phyloP scores from a whole-genome alignment of 2,797 vertebrate species.

The Spondyliosoma cantharus region DNA sequence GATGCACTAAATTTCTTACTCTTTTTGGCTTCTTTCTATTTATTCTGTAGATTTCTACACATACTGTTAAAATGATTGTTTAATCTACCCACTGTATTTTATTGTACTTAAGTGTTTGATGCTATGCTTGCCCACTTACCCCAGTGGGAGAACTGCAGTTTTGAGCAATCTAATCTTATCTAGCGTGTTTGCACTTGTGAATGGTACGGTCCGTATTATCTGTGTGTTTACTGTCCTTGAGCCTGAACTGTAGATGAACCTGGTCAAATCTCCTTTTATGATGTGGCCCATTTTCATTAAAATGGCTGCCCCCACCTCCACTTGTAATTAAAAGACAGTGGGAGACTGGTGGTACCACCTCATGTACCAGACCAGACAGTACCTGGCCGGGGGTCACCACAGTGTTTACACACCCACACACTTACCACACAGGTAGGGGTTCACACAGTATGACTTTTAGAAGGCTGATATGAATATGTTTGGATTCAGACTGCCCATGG shows the following conservation, averaged over 20 bases:
- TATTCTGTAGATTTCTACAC: neutral
- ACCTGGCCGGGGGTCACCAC: slow-evolving; percentile 74
- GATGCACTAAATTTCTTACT: neutral
- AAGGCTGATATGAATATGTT: slow-evolving; percentile 20
- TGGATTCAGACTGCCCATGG: neutral
- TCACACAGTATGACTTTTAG: slow-evolving; percentile 41
- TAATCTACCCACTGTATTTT: neutral
- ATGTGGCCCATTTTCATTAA: slow-evolving; percentile 79
- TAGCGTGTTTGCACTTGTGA: slow-evolving; percentile 50
- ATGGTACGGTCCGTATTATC: slow-evolving; percentile 56
- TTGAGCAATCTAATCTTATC: slow-evolving; percentile 62
- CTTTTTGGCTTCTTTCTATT: neutral
- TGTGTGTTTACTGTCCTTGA: slow-evolving; percentile 76
- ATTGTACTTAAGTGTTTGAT: slow-evolving; percentile 1
- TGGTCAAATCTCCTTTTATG: slow-evolving; percentile 76
- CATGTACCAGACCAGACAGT: slow-evolving; percentile 75
- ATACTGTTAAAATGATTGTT: neutral
- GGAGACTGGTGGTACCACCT: slow-evolving; percentile 79
- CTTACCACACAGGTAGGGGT: slow-evolving; percentile 49
- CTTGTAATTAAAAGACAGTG: slow-evolving; percentile 76
- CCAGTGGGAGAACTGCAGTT: slow-evolving; percentile 17
- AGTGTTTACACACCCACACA: slow-evolving; percentile 78
- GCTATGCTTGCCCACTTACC: neutral
- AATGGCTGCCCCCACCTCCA: slow-evolving; percentile 57
- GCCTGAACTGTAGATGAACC: slow-evolving; percentile 78